Evolutionary conservation across 2,113 vertebrate species (phyloP), one percentile per base, ranked within the genome.

Genomic region (Delphinapterus leucas): DNA sequence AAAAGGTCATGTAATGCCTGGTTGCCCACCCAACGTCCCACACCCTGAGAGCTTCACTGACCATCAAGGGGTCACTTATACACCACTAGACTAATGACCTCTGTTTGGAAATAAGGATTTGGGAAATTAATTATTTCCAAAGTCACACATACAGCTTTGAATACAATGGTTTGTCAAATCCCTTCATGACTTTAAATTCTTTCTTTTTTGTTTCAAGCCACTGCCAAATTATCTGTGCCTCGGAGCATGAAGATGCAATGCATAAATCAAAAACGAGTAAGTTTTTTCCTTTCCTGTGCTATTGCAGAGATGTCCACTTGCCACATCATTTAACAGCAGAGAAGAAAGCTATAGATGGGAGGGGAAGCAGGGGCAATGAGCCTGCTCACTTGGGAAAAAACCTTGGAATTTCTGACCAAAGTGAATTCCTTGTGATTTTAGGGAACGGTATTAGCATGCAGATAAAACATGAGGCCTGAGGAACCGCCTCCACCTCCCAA

Each of bases 291-390:
- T 25, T 13, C 5, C 76, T 71, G 14, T 68, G 73, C 63, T 74
- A 3, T 49, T 97, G 61, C 81, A 90, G 88, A 96, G 97, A 95
- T 95, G 61, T 79, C 92, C 95, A 84, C 93, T 93, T 97, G 89
- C 96, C 92, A 96, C 86, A 90, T 91, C 97, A 87, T 89, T 97
- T 96, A 96, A 63, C 90, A 93, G 61, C 82, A 95, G 85, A 88
- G 86, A 82, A 88, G 93, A 88, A 96, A 84, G 53, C 65, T 79
- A 41, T 93, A 93, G 28, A 91, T 73, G 49, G 44, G 67, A 47
- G 33, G 28, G 31, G 79, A 86, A 65, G 61, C 26, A 41, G 82
- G 61, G 95, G 41, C 73, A 74, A 71, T 67, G 87, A 92, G 49
- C 73, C 63, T 49, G 26, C 65, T 44, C 87, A 55, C 82, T 81